Base-by-base conservation (phyloP, 2,888 invertebrate species). In the Heliconius sara region DNA sequence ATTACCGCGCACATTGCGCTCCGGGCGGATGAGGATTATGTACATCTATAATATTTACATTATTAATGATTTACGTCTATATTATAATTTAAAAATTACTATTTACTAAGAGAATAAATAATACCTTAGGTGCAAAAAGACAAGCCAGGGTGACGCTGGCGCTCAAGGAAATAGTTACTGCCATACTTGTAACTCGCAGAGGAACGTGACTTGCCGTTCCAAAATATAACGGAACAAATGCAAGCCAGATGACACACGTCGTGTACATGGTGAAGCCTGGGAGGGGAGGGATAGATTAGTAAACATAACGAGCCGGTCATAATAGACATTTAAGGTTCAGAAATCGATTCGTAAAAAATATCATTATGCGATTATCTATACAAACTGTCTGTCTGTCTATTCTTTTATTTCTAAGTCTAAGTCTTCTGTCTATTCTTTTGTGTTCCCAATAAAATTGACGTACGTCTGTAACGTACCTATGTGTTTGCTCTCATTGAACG, bases 251-350 rank as follows among this genome's bases (percentile, higher is more conserved):
- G 83, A 99, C 98, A 91, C 99, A 99, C 47, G 99, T 99, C 68
- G 99, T 99, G 95, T 99, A 99, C 99, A 99, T 99, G 39, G 99
- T 99, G 94, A 99, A 99, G 80, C 98, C 98, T 98, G 93, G 75
- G 19, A 3, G 25, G 3, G 9, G 43, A 22, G n/a, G 13, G 7
- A 57, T 27, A 7, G 7, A 34, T 52, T 12, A 73, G 27, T 12
- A 7, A 10, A 25, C 2, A 75, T 25, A 10, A 7, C 4, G 19
- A 27, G 34, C 34, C 9, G 9, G 7, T 34, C 34, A 34, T 34
- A 34, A 9, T 34, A 34, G 34, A 34, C 9, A 39, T 39, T 39
- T 39, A 39, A 39, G 39, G 9, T 39, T 39, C 10, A 39, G 39
- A 9, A 39, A 10, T 39, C 9, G 39, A 39, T 39, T 39, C 9